Conservation (phyloP, 2,113 vertebrate species). For the Protomyctophum bolini region DNA sequence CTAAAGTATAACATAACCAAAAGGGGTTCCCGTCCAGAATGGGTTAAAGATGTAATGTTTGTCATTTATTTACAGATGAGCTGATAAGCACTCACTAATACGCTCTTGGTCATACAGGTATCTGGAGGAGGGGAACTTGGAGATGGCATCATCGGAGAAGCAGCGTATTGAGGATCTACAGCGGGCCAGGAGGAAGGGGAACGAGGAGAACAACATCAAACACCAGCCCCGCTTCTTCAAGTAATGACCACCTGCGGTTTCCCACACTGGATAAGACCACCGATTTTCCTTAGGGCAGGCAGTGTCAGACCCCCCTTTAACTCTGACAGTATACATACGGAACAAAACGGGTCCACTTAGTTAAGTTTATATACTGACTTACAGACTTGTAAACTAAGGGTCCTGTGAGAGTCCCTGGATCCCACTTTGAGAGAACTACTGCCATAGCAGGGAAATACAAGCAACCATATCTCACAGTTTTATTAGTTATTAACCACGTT, state of each 20-base stretch:
- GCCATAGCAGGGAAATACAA: too few species aligned
- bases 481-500: background rate
- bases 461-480: too few species aligned
- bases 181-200: conserved; percentile 86
- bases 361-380: too few species aligned
- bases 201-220: conserved; percentile 92
- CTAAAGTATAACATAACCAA: too few species aligned
- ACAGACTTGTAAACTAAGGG: too few species aligned
- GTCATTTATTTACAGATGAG: conserved; percentile 52
- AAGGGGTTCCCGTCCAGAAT: too few species aligned
- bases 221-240: conserved; percentile 95
- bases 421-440: too few species aligned
- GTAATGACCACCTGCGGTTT: conserved; percentile 75
- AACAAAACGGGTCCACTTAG: background rate
- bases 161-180: conserved; percentile 96
- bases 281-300: background rate
- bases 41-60: too few species aligned
- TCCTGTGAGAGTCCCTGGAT: too few species aligned
- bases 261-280: background rate
- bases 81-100: conserved; percentile 7
- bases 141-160: conserved; percentile 90
- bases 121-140: conserved; percentile 94
- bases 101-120: conserved; percentile 66
- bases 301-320: background rate
- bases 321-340: background rate